Base-by-base conservation (phyloP, 1,140 invertebrate genomes). In the Tetranychus urticae region DNA sequence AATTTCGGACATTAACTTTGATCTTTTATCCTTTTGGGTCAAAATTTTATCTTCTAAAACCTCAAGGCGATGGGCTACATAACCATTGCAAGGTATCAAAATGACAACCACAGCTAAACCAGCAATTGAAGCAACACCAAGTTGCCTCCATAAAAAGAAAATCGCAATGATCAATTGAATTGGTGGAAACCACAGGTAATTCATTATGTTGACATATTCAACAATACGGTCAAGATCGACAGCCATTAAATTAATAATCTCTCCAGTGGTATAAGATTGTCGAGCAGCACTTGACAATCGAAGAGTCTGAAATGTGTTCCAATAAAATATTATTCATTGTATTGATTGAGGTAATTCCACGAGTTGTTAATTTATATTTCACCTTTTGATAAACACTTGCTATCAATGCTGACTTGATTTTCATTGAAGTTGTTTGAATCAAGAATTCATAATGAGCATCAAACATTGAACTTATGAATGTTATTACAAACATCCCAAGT, bases 81-180 rank as follows among this genome's bases (percentile, higher is more conserved):
- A 37, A 23, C 64, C 70, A 68, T 78, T 78, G 37, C 77, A 31
- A 5, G 76, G 76, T 23, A 77, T 67, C 33, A 77, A 56, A 5
- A 75, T 33, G 48, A 92, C 81, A 88, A 97, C 91, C 5, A 96
- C 84, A 56, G 82, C 83, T 34, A 97, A 73, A 48, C 90, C 90
- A 46, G 91, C 84, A 3, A 97, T 72, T 7, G 92, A 87, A 1
- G 89, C 85, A 0, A 83, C 80, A 1, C 91, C 81, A 5, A 79
- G 62, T 23, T 70, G 67, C 23, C 69, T 63, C 63, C 70, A 78
- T 7, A 79, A 69, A 60, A 77, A 71, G n/a, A 68, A 68, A 5
- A 76, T 55, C 12, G 69, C 68, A 2, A 75, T 36, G 14, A 61
- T 50, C 6, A 75, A 71, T 61, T 74, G 70, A 6, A 75, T 39